Conservation (phyloP, 2,797 vertebrate genomes). For the Alfaro cultratus region DNA sequence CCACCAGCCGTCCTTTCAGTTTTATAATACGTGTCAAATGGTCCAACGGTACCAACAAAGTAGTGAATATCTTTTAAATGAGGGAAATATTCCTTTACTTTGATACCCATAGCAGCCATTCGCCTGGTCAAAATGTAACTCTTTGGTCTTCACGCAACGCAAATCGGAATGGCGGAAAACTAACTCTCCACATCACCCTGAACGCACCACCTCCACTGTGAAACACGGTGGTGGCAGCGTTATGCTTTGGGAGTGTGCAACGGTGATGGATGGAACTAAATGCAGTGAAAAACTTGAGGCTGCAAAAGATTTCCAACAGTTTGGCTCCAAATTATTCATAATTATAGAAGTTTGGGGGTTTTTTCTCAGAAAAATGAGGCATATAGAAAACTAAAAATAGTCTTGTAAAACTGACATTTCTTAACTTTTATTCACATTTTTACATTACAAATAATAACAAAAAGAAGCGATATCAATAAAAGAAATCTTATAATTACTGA, state of each 20-base stretch:
- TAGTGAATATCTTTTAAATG: background rate
- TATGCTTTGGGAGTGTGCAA: background rate
- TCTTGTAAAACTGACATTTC: background rate
- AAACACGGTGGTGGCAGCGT: no score
- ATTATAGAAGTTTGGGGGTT: no score
- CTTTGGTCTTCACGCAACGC: no score
- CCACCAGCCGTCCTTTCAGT: no score
- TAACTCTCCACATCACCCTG: background rate
- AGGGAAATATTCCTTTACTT: background rate
- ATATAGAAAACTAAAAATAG: background rate
- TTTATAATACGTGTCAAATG: no score
- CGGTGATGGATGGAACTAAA: background rate
- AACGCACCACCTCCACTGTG: background rate
- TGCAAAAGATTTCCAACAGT: background rate
- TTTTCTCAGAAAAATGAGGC: no score
- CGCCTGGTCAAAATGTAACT: background rate
- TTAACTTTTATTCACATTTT: background rate
- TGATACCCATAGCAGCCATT: background rate
- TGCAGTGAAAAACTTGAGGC: background rate
- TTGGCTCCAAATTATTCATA: no score
- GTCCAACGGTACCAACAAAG: no score
- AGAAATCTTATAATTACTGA: background rate
- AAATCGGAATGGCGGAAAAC: background rate
- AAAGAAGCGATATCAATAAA: no score
- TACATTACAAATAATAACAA: background rate